Evolutionary conservation across 2,797 vertebrate genomes (phyloP), one percentile per base, ranked within the genome.

Genomic region (Enteromius fasciolatus): DNA sequence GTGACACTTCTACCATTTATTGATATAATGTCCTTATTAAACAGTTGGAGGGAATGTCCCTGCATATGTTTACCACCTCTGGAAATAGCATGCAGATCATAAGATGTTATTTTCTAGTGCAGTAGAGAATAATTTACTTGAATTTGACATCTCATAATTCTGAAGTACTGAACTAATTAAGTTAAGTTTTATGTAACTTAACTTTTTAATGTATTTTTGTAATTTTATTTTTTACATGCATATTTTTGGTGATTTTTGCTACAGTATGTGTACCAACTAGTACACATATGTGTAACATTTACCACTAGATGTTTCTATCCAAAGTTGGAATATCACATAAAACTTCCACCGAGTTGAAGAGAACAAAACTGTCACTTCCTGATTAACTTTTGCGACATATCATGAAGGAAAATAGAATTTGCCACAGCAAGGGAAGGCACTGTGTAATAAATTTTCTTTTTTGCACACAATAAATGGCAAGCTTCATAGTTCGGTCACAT

Each of bases 1-100:
- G 69, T 78, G 76, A 44, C 39, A 78, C 54, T 82, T 80, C 73
- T 83, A 76, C 75, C 69, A 87, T 50, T 59, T 87, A 86, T 78
- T 83, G 78, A 86, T 84, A 46, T 74, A 39, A 80, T 63, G 36
- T 84, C 70, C 68, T 76, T 78, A 61, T 77, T 75, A 78, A 84
- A 78, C 59, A 78, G 76, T 73, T 78, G 75, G 81, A 72, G 63
- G 48, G 44, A 77, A 83, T 76, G 82, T 86, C 74, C n/a, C 75
- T 67, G 78, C 82, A 74, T 78, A 74, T 76, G 68, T 75, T 80
- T 83, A 57, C 44, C 78, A 76, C 79, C 3, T 20, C 4, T 50
- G 9, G 44, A 73, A 33, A 52, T 73, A 73, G 9, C 59, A 3
- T 28, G 59, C 59, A 61, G 59, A 8, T 63, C 14, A 28, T 63